Evolutionary conservation across 2,113 vertebrate species (phyloP), one percentile per base, ranked within the genome.

Genomic region (Steatornis caripensis): DNA sequence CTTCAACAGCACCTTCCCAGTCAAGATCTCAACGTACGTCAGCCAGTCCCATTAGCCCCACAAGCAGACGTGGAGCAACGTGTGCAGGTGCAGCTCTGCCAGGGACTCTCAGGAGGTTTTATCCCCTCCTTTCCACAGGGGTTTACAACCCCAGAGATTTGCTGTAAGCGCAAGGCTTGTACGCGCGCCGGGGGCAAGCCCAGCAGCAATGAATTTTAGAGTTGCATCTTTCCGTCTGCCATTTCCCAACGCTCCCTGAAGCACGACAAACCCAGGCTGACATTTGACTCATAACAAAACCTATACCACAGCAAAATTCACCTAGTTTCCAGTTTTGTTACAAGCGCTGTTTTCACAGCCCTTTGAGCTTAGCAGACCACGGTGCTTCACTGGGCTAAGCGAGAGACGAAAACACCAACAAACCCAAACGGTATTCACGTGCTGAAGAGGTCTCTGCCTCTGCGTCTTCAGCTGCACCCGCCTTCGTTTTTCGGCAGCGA

Each of bases 1-100:
- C 91, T 95, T 96, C 96, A 76, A 4, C 3, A 72, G 84, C 91
- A 88, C 95, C 90, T 91, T 93, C 83, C 62, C 49, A 46, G 60
- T 13, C 27, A 58, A 82, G 84, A 82, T 19, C 78, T 76, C 1
- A 2, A 49, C 0, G 9, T 21, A 45, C 16, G 2, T 37, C 84
- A 84, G 46, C 15, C 53, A 53, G 49, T 32, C 62, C 91, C 90
- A 16, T 26, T 6, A 26, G 41, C 4, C 23, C 20, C 5, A 10
- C 9, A 7, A 79, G 81, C 61, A 46, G 45, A 46, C 24, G 87
- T 0, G 1, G 70, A 24, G 27, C 51, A 17, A 14, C 32, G 43
- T 4, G 23, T 3, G 15, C 54, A 90, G 70, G n/a, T 27, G 68
- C 78, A 22, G 85, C 72, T 45, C 49, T 62, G 55, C 57, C 8